Evolutionary conservation across 2,888 invertebrate genomes (phyloP).

Genomic region (Yponomeuta plumbellus): DNA sequence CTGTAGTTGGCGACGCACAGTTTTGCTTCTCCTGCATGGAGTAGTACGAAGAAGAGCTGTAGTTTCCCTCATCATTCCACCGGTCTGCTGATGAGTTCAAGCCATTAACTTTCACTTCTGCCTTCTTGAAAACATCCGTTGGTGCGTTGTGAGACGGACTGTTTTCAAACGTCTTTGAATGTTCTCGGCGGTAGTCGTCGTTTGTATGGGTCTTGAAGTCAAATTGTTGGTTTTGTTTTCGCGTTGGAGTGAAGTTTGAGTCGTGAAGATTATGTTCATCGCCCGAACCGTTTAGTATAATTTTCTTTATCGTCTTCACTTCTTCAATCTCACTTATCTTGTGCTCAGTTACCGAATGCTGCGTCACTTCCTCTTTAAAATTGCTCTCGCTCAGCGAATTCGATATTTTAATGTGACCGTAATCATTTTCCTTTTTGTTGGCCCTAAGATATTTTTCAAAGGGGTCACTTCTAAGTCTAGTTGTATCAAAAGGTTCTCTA

Average conservation of each 20-base stretch:
- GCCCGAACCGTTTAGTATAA: slow-evolving; percentile 56
- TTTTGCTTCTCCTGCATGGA: slow-evolving; percentile 17
- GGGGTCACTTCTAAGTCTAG: slow-evolving; percentile 51
- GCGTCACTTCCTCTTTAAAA: slow-evolving; percentile 55
- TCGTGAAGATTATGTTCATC: slow-evolving; percentile 21
- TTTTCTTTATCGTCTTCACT: slow-evolving; percentile 68
- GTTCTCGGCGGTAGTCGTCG: background rate
- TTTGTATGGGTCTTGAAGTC: background rate
- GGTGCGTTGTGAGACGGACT: background rate
- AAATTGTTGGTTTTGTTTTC: background rate
- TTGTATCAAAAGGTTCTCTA: slow-evolving; percentile 56
- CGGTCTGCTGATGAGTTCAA: background rate
- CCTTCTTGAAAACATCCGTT: background rate
- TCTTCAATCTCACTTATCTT: slow-evolving; percentile 65
- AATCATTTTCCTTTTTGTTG: slow-evolving; percentile 35
- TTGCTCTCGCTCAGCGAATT: slow-evolving; percentile 58
- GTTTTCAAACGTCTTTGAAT: background rate
- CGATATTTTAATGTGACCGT: slow-evolving; percentile 41
- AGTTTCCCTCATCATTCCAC: background rate
- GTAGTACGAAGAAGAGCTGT: background rate
- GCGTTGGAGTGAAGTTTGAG: background rate
- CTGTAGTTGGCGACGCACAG: slow-evolving; percentile 27
- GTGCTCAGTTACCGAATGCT: slow-evolving; percentile 59
- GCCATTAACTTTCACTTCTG: background rate
- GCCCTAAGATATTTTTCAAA: slow-evolving; percentile 55